Base-by-base conservation (phyloP, 1,140 invertebrate genomes). In the Hyphantria cunea region DNA sequence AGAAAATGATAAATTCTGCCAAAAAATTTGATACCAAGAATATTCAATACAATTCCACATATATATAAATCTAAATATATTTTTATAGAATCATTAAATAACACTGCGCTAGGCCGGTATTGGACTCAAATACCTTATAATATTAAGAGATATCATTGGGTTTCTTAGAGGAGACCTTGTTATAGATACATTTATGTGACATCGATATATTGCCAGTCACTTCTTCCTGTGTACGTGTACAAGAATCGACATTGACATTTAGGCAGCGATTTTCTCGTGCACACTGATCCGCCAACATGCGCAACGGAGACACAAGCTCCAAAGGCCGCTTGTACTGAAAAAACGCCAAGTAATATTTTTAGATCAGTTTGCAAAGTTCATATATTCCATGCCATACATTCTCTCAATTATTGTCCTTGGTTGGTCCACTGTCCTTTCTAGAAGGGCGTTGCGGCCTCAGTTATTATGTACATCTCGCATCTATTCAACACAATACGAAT, bases 201-300 rank as follows among this genome's bases (percentile, higher is more conserved):
- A 73, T 70, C 56, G 72, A 62, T 50, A 66, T 62, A 77, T 74
- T 72, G 76, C 67, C 74, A 74, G 72, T 69, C 54, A 71, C 62
- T 63, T 81, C 85, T 86, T 88, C 85, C 83, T 86, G 83, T 76
- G 78, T 70, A 34, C n/a, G n/a, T 5, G 62, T 61, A 64, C 61
- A 66, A 76, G 66, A 72, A 67, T 63, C 70, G 80, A 78, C 84
- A 85, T 86, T 89, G 84, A 85, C 84, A 89, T 85, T 86, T 86
- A 79, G 60, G 17, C 25, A 52, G 66, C 61, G 61, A 52, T 33
- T 42, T 15, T 25, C 17, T 25, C 17, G 51, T 64, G 33, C 37
- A 50, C 51, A 58, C 68, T 25, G 50, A 52, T 64, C 64, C 67
- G 64, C 64, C 64, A 67, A 74, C 61, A 68, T 66, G 53, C 48